Percentiles rank a stretch among this genome's conserved stretches.
phyloP scores from a whole-genome alignment of 2,113 vertebrate genomes.

The Aptenodytes forsteri region DNA sequence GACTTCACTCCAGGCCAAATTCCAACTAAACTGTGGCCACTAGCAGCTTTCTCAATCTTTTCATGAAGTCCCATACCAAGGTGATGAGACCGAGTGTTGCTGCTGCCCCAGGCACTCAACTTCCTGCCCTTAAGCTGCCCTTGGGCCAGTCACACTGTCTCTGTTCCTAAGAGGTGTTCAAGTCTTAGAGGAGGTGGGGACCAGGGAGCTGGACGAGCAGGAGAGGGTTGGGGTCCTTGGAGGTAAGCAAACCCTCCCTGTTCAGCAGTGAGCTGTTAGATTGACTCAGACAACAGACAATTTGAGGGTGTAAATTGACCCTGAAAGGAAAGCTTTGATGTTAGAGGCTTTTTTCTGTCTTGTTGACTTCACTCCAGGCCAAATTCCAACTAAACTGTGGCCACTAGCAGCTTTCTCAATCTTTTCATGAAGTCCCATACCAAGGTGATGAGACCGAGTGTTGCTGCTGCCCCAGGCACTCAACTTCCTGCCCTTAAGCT shows the following conservation, averaged over 20 bases:
- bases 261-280: not conserved
- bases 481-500: not conserved
- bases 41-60: conserved; percentile 24
- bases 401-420: conserved; percentile 17
- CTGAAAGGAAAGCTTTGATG: conserved; percentile 54
- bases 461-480: not conserved
- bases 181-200: not conserved
- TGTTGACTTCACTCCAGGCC: conserved; percentile 20
- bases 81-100: not conserved
- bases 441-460: not conserved
- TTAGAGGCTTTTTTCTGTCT: not conserved
- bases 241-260: not conserved
- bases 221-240: not conserved
- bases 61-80: conserved; percentile 9
- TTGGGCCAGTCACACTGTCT: not conserved
- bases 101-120: not conserved
- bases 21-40: not conserved
- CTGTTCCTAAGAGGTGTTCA: not conserved
- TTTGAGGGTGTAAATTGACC: conserved; percentile 46
- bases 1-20: conserved; percentile 41
- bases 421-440: conserved; percentile 3
- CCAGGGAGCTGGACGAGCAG: not conserved
- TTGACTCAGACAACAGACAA: not conserved
- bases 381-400: conserved; percentile 34
- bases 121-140: not conserved